Evolutionary conservation across 2,113 vertebrate genomes (phyloP).

Genomic region (Anser cygnoides): DNA sequence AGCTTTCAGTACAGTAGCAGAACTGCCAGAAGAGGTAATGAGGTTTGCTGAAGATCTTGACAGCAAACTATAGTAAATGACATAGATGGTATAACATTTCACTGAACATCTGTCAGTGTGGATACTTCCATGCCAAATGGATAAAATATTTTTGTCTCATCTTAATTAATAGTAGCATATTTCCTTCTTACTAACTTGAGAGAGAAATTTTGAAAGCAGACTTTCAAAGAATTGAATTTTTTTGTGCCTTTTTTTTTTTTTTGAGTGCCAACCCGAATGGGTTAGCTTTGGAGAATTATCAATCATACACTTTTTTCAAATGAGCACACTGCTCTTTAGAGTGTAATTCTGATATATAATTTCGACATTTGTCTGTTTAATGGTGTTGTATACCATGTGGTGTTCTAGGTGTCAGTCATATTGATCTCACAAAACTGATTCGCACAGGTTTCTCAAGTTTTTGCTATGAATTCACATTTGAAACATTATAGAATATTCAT

Average conservation of each 20-base stretch:
- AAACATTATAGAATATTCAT: background rate
- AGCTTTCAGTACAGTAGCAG: background rate
- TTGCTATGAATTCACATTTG: background rate
- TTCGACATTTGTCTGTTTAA: background rate
- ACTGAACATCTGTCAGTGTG: constrained; percentile 1
- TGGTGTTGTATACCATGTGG: background rate
- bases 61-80: background rate
- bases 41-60: constrained; percentile 19
- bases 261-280: background rate
- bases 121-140: constrained; percentile 4
- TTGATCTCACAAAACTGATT: background rate
- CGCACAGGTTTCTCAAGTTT: background rate
- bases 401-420: background rate
- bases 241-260: background rate
- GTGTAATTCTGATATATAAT: background rate
- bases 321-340: background rate
- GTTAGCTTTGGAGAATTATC: background rate
- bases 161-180: background rate
- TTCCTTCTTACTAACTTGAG: background rate
- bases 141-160: background rate
- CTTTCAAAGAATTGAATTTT: background rate
- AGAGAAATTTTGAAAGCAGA: background rate
- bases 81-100: background rate
- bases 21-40: background rate
- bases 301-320: background rate